A percentile compares a stretch with the other conserved stretches of the same genome.
Conservation (phyloP, 2,888 invertebrate genomes). For the Zelleria hepariella region DNA sequence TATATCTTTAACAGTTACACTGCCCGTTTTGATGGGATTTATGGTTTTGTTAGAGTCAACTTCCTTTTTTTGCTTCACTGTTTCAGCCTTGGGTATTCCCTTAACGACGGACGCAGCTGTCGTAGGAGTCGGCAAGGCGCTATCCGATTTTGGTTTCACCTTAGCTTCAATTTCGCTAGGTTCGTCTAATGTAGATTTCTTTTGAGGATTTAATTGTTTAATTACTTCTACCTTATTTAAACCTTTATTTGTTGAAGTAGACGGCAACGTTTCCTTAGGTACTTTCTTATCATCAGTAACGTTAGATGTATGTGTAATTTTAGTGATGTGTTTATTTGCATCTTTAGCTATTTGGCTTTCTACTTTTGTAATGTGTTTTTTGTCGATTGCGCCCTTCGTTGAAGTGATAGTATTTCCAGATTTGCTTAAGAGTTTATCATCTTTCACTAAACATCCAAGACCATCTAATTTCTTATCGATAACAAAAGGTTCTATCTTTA, state of each 20-base stretch:
- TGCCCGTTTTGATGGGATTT: background rate
- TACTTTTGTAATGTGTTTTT: background rate
- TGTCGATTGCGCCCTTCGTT: background rate
- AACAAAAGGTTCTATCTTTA: background rate
- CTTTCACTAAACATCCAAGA: background rate
- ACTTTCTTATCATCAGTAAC: background rate
- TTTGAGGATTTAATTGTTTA: slow-evolving; percentile 39
- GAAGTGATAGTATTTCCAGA: background rate
- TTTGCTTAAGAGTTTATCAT: background rate
- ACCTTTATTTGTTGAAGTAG: background rate
- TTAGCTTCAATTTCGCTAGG: slow-evolving; percentile 3
- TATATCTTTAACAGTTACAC: background rate
- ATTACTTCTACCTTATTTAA: slow-evolving; percentile 9
- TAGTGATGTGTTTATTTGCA: slow-evolving; percentile 13
- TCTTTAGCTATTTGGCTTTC: background rate
- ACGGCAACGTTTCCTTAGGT: background rate
- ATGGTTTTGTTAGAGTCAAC: background rate
- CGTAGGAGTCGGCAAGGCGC: background rate
- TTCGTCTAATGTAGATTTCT: slow-evolving; percentile 23
- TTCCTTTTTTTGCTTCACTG: background rate
- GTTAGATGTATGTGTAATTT: slow-evolving; percentile 5
- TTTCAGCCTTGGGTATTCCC: slow-evolving; percentile 20
- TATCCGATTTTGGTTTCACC: background rate
- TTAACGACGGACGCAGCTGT: slow-evolving; percentile 2
- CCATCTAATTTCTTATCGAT: background rate